Evolutionary conservation across 1,140 invertebrate species (phyloP), one percentile per base, ranked within the genome.

Genomic region (Diprion similis): DNA sequence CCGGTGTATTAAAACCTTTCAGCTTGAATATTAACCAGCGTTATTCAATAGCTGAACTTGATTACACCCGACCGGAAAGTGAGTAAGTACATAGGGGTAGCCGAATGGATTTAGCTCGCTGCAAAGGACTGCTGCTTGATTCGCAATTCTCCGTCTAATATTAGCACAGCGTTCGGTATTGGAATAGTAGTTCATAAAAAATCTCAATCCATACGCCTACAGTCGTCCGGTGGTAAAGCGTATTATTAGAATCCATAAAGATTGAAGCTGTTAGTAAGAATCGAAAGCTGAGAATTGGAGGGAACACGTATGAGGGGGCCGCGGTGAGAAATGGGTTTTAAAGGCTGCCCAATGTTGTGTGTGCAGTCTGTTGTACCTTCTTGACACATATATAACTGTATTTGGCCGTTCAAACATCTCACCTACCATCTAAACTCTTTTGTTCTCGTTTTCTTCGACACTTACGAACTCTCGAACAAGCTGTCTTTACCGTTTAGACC

Each of bases 361-460:
- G 51, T 13, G 51, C 51, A 59, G 51, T 15, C 11, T 17, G 51
- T 59, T 59, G 51, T 59, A 13, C 51, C 51, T 59, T 17, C 51
- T 59, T 59, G 51, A 59, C 51, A 59, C 11, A 10, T 10, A 37
- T 37, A 59, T 59, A 59, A 59, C 51, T 59, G 51, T 59, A 59
- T 59, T 59, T 59, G 11, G n/a, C 11, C 51, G 51, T 59, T 59
- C 51, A 59, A 59, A 59, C 51, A 59, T 59, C 51, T 59, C 51
- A 59, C 51, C 51, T 59, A 59, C 51, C 51, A 13, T 59, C 51
- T 59, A 59, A 59, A 59, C 51, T 59, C 51, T 59, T 59, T 59
- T 59, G 51, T 59, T 59, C 51, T 59, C 51, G n/a, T 59, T 59
- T 59, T 59, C 51, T 59, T 59, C 11, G 11, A 17, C 8, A 59